Percentiles rank a stretch among this genome's conserved stretches.
These are phyloP conservation scores for Lagria hirta DNA, from an alignment of 2,888 invertebrate species.

Conservation along the genomic window DNA sequence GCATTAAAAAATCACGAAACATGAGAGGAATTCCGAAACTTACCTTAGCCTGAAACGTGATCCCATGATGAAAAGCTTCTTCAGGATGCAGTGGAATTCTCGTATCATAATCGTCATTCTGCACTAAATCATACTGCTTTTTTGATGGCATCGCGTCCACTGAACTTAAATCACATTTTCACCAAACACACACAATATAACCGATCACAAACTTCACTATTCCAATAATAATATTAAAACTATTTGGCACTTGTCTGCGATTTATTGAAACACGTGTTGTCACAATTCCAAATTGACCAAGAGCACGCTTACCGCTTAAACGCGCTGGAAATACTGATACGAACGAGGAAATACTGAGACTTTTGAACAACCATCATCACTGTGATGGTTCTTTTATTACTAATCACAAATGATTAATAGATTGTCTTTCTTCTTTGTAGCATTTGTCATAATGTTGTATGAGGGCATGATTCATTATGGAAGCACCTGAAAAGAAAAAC, in stretches of 20 bases:
- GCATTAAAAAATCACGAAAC: too few relatives aligned
- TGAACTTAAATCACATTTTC: constrained; percentile 20
- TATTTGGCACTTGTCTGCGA: constrained; percentile 22
- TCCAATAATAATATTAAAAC: constrained; percentile 18
- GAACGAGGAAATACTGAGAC: constrained; percentile 9
- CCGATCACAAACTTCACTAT: constrained; percentile 16
- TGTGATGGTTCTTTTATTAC: constrained; percentile 5
- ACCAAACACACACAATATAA: too few relatives aligned
- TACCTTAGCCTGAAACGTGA: constrained; percentile 97
- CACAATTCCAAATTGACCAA: neutral
- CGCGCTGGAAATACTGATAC: constrained; percentile 12
- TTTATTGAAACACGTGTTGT: constrained; percentile 9
- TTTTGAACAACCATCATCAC: constrained; percentile 13
- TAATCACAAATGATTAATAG: constrained; percentile 6
- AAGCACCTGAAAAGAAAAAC: constrained; percentile 26
- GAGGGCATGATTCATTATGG: too few relatives aligned
- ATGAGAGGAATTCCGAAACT: too few relatives aligned
- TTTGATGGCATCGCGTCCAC: constrained; percentile 77
- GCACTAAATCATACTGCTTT: constrained; percentile 91
- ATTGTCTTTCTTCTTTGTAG: constrained; percentile 31
- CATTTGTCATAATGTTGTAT: constrained; percentile 30
- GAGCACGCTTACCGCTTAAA: neutral
- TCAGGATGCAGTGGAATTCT: constrained; percentile 96
- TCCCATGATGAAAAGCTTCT: constrained; percentile 95
- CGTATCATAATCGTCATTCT: constrained; percentile 94